Base-by-base conservation (phyloP, 2,888 invertebrate genomes). In the Drosophila pullipes region DNA sequence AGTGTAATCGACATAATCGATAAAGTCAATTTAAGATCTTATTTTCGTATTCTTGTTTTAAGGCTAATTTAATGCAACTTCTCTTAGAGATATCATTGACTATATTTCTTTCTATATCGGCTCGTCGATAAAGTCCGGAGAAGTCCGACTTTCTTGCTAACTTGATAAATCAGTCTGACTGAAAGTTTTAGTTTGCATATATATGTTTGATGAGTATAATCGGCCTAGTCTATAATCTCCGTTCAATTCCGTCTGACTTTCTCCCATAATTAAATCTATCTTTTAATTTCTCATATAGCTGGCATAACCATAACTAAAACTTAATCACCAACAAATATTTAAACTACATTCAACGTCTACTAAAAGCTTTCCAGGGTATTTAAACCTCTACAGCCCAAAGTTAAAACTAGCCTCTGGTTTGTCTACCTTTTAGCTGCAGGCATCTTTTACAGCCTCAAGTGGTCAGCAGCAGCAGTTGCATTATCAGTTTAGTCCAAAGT, bases 401-500 rank as follows among this genome's bases (percentile, higher is more conserved):
- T 9, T 49, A 49, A 28, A n/a, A 31, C 5, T 50, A 18, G 5
- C 4, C 18, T 52, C 22, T 52, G 18, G 0, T 25, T 54, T 44
- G 16, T 10, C 10, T 39, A 37, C n/a, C 68, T 72, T 41, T 35
- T 64, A 93, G 93, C 78, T 93, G 71, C 92, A 92, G 78, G 75
- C 88, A 16, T 74, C 86, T 28, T 93, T 94, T 55, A 91, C 78
- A 28, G 67, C 76, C 22, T 67, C 78, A n/a, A 58, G 55, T 2
- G 69, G 62, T 18, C 72, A 74, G 28, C 70, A 74, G 39, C 77
- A 68, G 71, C 78, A 81, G 63, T 85, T 84, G 62, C 94, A 94
- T 79, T 94, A 94, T 81, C 92, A 92, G 73, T 93, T 94, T 73
- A 93, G 93, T 44, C 94, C 93, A 30, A 94, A 94, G 75, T 91